Percentiles rank a stretch among this genome's conserved stretches.
Conservation (phyloP, 1,140 invertebrate species). For the Nephila pilipes region DNA sequence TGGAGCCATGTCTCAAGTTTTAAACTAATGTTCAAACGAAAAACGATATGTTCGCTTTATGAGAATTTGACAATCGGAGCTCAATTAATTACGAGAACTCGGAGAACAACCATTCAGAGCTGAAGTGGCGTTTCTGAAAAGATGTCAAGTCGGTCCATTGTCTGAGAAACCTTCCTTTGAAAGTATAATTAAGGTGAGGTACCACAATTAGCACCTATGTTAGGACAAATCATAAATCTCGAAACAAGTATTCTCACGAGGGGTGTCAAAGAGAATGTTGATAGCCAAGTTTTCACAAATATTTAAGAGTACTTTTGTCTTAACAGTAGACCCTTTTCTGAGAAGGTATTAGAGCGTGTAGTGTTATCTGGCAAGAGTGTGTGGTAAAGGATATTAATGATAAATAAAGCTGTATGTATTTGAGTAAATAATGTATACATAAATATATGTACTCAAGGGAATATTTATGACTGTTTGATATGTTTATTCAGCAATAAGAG, state of each 20-base stretch:
- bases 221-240: slow-evolving; percentile 25
- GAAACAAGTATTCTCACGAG: background rate
- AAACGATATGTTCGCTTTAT: background rate
- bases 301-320: slow-evolving; percentile 1
- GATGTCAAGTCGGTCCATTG: slow-evolving; percentile 19
- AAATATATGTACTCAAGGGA: too few species aligned
- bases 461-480: too few species aligned
- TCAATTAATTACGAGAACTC: slow-evolving; percentile 38
- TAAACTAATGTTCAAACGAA: background rate
- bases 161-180: slow-evolving; percentile 29
- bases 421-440: too few species aligned
- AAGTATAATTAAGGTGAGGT: slow-evolving; percentile 45
- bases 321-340: background rate
- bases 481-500: too few species aligned
- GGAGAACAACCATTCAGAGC: background rate
- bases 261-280: background rate
- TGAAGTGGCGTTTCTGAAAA: background rate
- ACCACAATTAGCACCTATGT: slow-evolving; percentile 39
- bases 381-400: too few species aligned
- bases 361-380: background rate
- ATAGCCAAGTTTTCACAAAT: background rate
- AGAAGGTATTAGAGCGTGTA: background rate
- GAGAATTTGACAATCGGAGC: slow-evolving; percentile 4
- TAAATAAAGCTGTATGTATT: too few species aligned
- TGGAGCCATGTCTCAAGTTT: background rate